phyloP scores from a whole-genome alignment of 2,113 vertebrate species.

The Acrocephalus arundinaceus region DNA sequence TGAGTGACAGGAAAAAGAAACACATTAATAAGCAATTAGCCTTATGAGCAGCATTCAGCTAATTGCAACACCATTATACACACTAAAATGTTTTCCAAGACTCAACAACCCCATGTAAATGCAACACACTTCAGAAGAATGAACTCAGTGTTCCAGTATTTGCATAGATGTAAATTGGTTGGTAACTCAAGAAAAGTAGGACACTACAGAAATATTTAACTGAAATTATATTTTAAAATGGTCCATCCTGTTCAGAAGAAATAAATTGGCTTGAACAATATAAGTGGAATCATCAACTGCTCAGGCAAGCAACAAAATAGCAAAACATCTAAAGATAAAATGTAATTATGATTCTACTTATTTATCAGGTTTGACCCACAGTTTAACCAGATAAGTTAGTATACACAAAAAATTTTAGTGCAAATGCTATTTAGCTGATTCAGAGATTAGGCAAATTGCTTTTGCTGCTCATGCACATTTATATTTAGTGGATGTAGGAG shows the following conservation, averaged over 20 bases:
- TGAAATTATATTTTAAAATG: neutral
- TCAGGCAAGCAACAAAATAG: neutral
- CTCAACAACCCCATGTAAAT: neutral
- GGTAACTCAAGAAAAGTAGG: neutral
- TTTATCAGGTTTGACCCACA: neutral
- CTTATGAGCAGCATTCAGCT: neutral
- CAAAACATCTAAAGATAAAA: neutral
- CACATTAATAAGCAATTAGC: neutral
- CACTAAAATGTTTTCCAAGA: neutral
- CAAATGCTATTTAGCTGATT: slow-evolving; percentile 30
- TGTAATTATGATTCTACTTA: neutral
- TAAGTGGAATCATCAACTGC: neutral
- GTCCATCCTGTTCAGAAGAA: neutral
- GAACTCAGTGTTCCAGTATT: neutral
- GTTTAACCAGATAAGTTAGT: neutral
- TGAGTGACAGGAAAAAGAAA: neutral
- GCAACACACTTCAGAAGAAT: neutral
- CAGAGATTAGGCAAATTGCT: slow-evolving; percentile 22
- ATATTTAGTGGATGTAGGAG: slow-evolving; percentile 56
- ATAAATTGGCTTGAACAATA: neutral
- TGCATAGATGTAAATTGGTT: neutral
- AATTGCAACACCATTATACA: neutral
- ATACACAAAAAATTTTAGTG: neutral
- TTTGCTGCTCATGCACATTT: slow-evolving; percentile 57
- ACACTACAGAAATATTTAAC: neutral